Base-by-base conservation (phyloP, 2,888 invertebrate species). In the Folsomia candida region DNA sequence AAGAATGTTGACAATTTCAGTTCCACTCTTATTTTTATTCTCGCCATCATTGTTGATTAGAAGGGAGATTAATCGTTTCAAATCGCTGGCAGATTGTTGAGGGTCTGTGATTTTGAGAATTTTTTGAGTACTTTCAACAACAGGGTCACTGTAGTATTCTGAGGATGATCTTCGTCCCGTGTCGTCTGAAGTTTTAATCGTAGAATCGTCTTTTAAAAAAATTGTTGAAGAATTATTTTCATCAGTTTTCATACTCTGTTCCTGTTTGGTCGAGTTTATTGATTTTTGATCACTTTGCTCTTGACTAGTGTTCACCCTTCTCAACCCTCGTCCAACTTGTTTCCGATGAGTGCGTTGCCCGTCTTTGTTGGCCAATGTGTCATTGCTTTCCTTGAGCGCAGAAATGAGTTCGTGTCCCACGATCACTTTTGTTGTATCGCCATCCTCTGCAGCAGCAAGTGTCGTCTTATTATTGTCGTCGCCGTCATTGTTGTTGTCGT, bases 1-100 rank as follows among this genome's bases (percentile, higher is more conserved):
- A 47, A 79, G 70, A 68, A 80, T 77, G 67, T 80, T 80, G 51
- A 80, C 77, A 62, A 80, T 70, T 73, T 78, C 75, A 54, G 80
- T 71, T 20, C 78, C 78, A 70, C 71, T 73, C 67, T 62, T 67
- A 28, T 22, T 70, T 71, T 28, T 67, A 59, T 61, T 66, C 67
- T 29, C 24, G 62, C 76, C 74, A 61, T 74, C 74, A 51, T 75
- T 73, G 58, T 77, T 74, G 11, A 79, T 71, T 37, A 80, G 76
- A 51, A 78, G 73, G 59, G 74, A 66, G 75, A 78, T 77, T 25
- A 80, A 73, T 67, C 78, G 78, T 67, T 78, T 80, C 62, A 80
- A 75, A 69, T 78, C 76, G 47, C 70, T 69, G n/a, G 78, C 80
- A 68, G 77, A 76, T 75, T 77, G 78, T 51, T 78, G 78, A 47